Percentiles rank a stretch among this genome's conserved stretches.
phyloP scores from a whole-genome alignment of 1,140 invertebrate genomes.

The Pseudomyrmex concolor region DNA sequence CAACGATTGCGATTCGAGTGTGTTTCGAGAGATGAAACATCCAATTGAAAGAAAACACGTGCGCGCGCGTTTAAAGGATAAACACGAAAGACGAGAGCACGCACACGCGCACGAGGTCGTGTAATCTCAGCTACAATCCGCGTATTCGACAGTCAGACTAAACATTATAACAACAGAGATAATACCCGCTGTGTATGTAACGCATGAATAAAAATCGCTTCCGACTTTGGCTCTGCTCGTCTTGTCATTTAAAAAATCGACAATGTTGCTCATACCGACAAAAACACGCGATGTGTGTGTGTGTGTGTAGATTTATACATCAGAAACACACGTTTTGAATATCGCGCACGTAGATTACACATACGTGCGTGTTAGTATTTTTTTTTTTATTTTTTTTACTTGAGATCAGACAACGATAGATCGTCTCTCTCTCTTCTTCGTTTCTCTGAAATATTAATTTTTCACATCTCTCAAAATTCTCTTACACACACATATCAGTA shows the following conservation, averaged over 20 bases:
- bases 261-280: no score
- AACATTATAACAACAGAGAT: conserved; percentile 68
- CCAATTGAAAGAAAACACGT: background rate
- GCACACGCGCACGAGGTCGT: conserved; percentile 49
- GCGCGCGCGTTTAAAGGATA: background rate
- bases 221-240: conserved; percentile 31
- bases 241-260: no score
- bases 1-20: background rate
- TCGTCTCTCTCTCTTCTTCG: no score
- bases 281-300: conserved; percentile 45
- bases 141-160: conserved; percentile 56
- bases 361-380: no score
- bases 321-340: no score
- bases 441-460: no score
- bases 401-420: no score
- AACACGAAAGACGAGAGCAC: background rate
- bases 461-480: no score
- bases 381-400: no score
- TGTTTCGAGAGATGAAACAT: background rate
- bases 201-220: conserved; percentile 59
- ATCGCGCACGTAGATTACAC: no score
- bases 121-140: conserved; percentile 46
- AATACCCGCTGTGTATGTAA: conserved; percentile 48
- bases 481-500: no score
- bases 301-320: no score